These are phyloP conservation scores for Lagria hirta DNA, from an alignment of 2,888 invertebrate genomes.

Conservation along the genomic window DNA sequence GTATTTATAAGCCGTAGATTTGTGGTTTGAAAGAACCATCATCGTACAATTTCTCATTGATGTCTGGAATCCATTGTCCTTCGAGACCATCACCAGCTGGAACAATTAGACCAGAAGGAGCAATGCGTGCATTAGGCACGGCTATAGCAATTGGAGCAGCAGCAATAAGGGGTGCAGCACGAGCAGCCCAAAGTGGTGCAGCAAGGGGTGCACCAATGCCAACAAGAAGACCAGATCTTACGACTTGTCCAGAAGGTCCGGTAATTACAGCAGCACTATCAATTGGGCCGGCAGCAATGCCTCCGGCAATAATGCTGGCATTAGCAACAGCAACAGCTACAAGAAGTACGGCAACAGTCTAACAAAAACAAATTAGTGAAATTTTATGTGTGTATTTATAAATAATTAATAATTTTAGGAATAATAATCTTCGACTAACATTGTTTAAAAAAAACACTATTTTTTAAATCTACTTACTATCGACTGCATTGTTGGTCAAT, in stretches of 20 bases:
- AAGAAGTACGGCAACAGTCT: conserved; percentile 39
- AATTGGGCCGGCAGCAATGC: too few species aligned
- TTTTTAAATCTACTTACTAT: too few species aligned
- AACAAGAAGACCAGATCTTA: conserved; percentile 27
- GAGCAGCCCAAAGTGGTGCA: too few species aligned
- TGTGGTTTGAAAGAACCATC: conserved; percentile 36
- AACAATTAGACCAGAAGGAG: too few species aligned
- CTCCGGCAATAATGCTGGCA: conserved; percentile 28
- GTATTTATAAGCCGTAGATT: conserved; percentile 18
- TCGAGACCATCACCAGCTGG: conserved; percentile 35
- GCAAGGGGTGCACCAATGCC: conserved; percentile 21
- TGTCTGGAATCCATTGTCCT: conserved; percentile 37
- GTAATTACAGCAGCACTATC: conserved; percentile 32
- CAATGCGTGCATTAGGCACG: too few species aligned
- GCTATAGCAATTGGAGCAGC: conserved; percentile 29
- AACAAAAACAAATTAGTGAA: too few species aligned
- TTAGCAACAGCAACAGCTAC: conserved; percentile 36
- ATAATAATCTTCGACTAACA: too few species aligned
- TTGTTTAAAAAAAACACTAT: too few species aligned
- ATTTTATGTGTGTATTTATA: too few species aligned
- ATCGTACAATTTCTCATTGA: conserved; percentile 35
- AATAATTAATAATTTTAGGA: too few species aligned
- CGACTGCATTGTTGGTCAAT: too few species aligned
- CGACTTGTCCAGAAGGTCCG: conserved; percentile 33
- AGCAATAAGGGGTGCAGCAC: conserved; percentile 2